Conservation (phyloP, 2,888 invertebrate genomes). For the Cremastinae sp. region DNA sequence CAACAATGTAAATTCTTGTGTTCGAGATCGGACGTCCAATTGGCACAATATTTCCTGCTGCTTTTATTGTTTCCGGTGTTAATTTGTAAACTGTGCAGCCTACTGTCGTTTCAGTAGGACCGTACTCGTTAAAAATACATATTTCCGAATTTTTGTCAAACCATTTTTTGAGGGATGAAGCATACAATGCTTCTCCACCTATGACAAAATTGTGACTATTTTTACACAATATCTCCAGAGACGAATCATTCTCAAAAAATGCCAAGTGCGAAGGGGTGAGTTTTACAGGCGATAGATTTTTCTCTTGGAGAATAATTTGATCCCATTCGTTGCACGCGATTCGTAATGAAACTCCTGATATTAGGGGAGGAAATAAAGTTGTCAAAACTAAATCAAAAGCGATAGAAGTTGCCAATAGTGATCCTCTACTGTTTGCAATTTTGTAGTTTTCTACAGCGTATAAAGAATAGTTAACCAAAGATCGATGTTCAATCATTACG, state of each 20-base stretch:
- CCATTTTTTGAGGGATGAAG: not conserved
- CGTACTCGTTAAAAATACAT: conserved; percentile 17
- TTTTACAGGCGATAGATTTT: conserved; percentile 7
- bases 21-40: conserved; percentile 23
- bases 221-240: not conserved
- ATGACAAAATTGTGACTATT: not conserved
- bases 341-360: not conserved
- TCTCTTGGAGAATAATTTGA: not conserved
- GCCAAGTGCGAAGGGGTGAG: conserved; percentile 17
- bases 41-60: not conserved
- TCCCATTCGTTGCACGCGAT: not conserved
- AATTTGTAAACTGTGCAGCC: conserved; percentile 16
- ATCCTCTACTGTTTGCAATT: not conserved
- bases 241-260: not conserved
- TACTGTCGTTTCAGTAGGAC: conserved; percentile 20
- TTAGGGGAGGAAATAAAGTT: conserved; percentile 4
- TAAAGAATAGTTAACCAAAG: conserved; percentile 9
- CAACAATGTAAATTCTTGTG: conserved; percentile 14
- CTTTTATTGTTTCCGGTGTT: too few species aligned
- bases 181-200: conserved; percentile 6
- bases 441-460: conserved; percentile 10
- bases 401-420: conserved; percentile 10
- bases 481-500: conserved; percentile 25
- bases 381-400: conserved; percentile 19
- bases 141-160: not conserved